These are phyloP conservation scores for Tragelaphus oryx DNA, from an alignment of 2,797 vertebrate species.

Conservation along the genomic window DNA sequence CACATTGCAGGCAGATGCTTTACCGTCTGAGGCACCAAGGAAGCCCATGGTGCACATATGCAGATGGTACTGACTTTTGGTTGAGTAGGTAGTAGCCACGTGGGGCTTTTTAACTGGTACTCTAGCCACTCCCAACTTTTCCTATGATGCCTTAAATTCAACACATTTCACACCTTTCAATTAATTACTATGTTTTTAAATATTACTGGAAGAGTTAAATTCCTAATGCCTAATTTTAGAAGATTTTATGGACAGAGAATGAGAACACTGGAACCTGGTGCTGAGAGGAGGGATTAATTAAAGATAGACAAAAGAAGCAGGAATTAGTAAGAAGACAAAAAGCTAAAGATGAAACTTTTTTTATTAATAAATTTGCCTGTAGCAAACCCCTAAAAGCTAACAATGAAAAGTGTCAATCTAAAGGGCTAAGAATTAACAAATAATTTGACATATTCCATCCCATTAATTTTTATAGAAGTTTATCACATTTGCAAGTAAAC, in stretches of 20 bases:
- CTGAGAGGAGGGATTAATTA: background rate
- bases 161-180: background rate
- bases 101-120: background rate
- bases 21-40: background rate
- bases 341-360: background rate
- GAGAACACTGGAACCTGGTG: background rate
- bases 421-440: constrained; percentile 54
- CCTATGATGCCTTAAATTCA: background rate
- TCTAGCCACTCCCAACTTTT: background rate
- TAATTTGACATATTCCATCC: constrained; percentile 19
- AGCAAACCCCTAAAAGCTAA: background rate
- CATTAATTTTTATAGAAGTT: constrained; percentile 23
- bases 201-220: background rate
- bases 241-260: background rate
- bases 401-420: constrained; percentile 11
- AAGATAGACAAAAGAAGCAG: background rate
- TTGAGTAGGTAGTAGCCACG: background rate
- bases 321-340: background rate
- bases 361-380: background rate
- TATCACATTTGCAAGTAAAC: background rate
- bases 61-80: background rate
- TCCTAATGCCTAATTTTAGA: background rate
- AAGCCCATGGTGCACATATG: background rate
- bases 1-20: background rate
- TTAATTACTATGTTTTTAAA: background rate